Percentiles rank a stretch among this genome's conserved stretches.
Evolutionary conservation across 2,113 vertebrate species (phyloP).

Genomic region (Syrmaticus mikado): DNA sequence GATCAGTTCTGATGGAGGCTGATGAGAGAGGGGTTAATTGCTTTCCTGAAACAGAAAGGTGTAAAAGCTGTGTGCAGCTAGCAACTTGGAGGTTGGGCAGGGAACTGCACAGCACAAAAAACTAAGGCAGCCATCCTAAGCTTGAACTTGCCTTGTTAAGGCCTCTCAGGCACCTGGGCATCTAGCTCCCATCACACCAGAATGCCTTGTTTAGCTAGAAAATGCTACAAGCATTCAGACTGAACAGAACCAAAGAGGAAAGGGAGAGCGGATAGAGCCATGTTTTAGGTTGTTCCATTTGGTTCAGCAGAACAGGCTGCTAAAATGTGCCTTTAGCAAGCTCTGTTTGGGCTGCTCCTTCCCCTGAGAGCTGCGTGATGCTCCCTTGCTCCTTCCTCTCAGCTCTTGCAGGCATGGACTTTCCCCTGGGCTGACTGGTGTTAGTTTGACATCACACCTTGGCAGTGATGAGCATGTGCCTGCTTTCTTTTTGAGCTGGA

Average conservation of each 20-base stretch:
- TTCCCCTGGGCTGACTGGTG: neutral
- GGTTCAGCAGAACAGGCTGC: neutral
- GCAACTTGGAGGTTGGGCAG: neutral
- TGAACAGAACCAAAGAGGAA: neutral
- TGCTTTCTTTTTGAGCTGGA: neutral
- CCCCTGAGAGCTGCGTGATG: neutral
- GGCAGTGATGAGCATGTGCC: neutral
- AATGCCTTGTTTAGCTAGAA: neutral
- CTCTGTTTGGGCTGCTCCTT: neutral
- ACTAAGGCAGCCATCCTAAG: neutral
- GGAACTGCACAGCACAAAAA: neutral
- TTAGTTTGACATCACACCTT: neutral
- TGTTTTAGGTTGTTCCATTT: neutral
- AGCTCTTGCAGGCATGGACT: neutral
- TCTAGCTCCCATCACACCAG: neutral
- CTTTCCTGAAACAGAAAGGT: neutral
- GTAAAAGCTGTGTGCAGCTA: neutral
- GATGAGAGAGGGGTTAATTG: neutral
- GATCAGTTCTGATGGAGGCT: neutral
- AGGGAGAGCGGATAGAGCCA: neutral
- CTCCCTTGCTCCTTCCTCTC: neutral
- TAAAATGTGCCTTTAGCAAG: neutral
- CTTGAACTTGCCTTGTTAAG: neutral
- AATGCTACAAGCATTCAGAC: neutral
- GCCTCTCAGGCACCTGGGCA: neutral